Conservation (phyloP, 2,113 vertebrate genomes). For the Phylloscopus trochiloides region DNA sequence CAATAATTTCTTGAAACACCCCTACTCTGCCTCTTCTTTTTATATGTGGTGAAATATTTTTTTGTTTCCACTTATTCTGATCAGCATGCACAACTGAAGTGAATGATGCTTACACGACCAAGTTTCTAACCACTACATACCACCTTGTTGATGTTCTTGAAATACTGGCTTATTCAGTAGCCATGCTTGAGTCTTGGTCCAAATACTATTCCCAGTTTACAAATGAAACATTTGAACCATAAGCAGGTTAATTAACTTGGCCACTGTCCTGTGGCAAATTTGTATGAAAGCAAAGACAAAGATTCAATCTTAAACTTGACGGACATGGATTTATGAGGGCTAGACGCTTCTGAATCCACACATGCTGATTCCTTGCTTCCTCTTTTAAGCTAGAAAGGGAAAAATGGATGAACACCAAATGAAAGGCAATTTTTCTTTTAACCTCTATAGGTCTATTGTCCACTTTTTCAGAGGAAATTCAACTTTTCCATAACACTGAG, state of each 20-base stretch:
- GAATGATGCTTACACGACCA: background rate
- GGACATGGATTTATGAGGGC: background rate
- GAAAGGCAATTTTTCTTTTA: conserved; percentile 45
- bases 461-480: conserved; percentile 30
- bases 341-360: background rate
- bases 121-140: background rate
- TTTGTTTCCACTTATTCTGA: background rate
- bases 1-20: background rate
- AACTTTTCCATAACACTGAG: background rate
- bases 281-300: background rate
- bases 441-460: background rate
- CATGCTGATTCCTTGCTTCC: background rate
- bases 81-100: background rate
- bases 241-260: conserved; percentile 10
- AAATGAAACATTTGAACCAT: background rate
- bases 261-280: background rate
- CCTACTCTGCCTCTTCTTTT: background rate
- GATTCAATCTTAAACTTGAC: background rate
- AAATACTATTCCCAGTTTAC: background rate
- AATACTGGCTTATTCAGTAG: background rate
- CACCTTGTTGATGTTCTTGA: background rate
- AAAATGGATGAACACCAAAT: conserved; percentile 22
- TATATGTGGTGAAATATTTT: background rate
- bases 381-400: background rate
- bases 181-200: background rate